Percentiles rank a stretch among this genome's conserved stretches.
phyloP scores from a whole-genome alignment of 2,797 vertebrate genomes.

The Dendrocincla fuliginosa region DNA sequence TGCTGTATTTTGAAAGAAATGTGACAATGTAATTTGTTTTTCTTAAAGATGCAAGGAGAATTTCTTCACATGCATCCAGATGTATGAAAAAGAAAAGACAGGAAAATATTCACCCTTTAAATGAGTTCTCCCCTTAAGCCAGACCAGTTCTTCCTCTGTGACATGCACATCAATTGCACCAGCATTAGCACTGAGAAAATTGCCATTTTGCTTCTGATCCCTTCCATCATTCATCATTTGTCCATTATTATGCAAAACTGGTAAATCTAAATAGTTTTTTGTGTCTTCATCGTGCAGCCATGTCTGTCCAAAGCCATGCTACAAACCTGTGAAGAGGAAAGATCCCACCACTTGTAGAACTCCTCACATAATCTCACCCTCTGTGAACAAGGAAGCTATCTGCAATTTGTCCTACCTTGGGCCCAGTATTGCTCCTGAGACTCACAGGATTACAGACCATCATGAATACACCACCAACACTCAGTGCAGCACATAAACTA shows the following conservation, averaged over 20 bases:
- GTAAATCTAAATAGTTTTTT: not conserved
- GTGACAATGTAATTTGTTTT: not conserved
- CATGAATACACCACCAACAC: not conserved
- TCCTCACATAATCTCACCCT: not conserved
- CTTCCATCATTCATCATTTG: not conserved
- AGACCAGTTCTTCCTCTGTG: not conserved
- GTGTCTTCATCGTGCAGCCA: not conserved
- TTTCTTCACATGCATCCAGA: not conserved
- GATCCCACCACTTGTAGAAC: not conserved
- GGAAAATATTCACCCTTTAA: not conserved
- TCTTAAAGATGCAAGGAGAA: not conserved
- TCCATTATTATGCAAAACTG: not conserved
- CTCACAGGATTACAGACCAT: not conserved
- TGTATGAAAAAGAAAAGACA: not conserved
- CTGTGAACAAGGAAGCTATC: not conserved
- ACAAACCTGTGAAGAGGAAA: not conserved
- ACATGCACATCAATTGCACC: not conserved
- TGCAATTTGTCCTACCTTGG: not conserved
- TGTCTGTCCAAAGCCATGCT: not conserved
- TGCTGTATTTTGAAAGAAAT: not conserved
- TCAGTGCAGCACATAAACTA: not conserved
- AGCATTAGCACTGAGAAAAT: not conserved
- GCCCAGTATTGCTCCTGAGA: not conserved
- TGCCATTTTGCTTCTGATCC: not conserved
- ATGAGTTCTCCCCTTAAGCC: not conserved